Conservation (phyloP, 2,888 invertebrate species). For the Ptychoptera contaminata region DNA sequence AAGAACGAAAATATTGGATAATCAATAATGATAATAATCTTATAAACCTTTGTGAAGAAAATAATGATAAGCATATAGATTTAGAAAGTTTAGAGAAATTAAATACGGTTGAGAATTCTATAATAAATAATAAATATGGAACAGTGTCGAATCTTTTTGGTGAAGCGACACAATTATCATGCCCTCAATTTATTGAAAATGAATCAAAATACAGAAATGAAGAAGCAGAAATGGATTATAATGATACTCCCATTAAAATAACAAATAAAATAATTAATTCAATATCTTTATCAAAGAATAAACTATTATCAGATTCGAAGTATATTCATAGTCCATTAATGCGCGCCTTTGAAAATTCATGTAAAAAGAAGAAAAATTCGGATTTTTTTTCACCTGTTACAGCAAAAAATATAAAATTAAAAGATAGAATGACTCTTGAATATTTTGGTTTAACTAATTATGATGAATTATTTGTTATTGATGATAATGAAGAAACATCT, state of each 20-base stretch:
- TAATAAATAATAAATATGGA: background rate
- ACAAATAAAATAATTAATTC: conserved; percentile 3
- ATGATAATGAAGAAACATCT: conserved; percentile 10
- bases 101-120: conserved; percentile 1
- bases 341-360: background rate
- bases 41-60: too few relatives aligned
- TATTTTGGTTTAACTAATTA: conserved; percentile 34
- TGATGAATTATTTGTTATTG: conserved; percentile 33
- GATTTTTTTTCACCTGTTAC: background rate
- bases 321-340: conserved; percentile 1
- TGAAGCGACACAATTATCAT: too few relatives aligned
- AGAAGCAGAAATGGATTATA: background rate
- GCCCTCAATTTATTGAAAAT: background rate
- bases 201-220: background rate
- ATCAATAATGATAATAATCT: too few relatives aligned
- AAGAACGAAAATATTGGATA: too few relatives aligned
- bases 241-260: background rate
- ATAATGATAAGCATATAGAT: too few relatives aligned
- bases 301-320: background rate
- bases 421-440: conserved; percentile 16
- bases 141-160: too few relatives aligned
- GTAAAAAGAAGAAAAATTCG: background rate
- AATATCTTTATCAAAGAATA: conserved; percentile 4
- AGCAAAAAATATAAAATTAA: background rate
- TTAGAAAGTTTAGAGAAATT: too few relatives aligned